Conservation (phyloP, 35 echinoderm and acorn worm species). For the Holothuria glaberrima region DNA sequence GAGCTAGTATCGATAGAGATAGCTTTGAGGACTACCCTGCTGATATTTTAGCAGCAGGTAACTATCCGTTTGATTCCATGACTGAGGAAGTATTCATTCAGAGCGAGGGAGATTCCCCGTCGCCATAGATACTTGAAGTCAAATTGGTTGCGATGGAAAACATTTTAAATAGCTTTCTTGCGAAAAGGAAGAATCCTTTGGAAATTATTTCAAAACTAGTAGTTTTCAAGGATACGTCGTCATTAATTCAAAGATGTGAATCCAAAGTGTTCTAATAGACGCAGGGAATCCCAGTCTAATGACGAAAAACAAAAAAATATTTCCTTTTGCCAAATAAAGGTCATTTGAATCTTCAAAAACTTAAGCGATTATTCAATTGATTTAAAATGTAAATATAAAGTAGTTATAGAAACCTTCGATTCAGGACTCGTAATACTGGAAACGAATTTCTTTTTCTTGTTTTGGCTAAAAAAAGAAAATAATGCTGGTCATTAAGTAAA, state of each 20-base stretch:
- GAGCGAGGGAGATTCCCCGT: constrained; percentile 51
- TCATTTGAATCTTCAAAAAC: too few species aligned
- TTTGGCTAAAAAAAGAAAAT: too few species aligned
- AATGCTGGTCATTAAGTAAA: too few species aligned
- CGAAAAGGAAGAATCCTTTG: background rate
- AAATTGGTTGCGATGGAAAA: background rate
- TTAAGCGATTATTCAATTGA: too few species aligned
- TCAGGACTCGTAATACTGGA: too few species aligned
- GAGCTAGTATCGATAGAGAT: constrained; percentile 61
- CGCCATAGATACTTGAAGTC: background rate
- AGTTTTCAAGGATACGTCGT: background rate
- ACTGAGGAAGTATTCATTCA: constrained; percentile 48
- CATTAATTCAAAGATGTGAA: background rate
- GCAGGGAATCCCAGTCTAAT: too few species aligned
- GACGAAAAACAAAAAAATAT: too few species aligned
- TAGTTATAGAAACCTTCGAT: too few species aligned
- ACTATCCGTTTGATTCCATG: constrained; percentile 43
- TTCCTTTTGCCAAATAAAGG: too few species aligned
- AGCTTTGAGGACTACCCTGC: constrained; percentile 44
- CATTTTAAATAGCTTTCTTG: background rate
- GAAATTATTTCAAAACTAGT: background rate
- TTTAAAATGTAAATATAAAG: too few species aligned
- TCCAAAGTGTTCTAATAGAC: too few species aligned
- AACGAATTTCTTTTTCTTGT: too few species aligned
- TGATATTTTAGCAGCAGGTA: background rate